These are phyloP conservation scores for Seriola aureovittata DNA, from an alignment of 2,113 vertebrate species.

Conservation along the genomic window DNA sequence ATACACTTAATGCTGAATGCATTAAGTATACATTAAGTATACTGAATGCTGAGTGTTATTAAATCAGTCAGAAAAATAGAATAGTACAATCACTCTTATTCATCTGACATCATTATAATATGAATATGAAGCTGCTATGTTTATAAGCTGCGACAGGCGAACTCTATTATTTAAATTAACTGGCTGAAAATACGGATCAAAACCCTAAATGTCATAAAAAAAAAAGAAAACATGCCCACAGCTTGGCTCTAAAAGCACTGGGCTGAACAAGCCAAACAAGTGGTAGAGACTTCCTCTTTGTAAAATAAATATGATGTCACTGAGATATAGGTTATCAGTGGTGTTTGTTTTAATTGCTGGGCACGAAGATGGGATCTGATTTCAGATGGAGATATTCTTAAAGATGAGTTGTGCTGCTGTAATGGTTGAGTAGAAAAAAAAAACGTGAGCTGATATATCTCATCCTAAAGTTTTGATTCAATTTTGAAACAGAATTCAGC, in stretches of 20 bases:
- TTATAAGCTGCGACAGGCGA: neutral
- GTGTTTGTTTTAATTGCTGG: conserved; percentile 72
- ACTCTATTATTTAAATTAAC: neutral
- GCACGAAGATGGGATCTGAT: conserved; percentile 66
- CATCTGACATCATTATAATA: neutral
- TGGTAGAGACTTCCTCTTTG: conserved; percentile 47
- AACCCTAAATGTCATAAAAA: neutral
- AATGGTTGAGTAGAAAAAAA: conserved; percentile 32
- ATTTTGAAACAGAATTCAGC: conserved; percentile 8
- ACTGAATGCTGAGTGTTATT: neutral
- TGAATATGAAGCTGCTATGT: neutral
- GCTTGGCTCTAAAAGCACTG: conserved; percentile 12
- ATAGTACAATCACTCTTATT: neutral
- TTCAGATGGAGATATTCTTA: conserved; percentile 51
- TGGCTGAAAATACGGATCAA: neutral
- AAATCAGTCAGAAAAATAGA: neutral
- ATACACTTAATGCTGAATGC: too few relatives aligned
- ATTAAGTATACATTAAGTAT: too few relatives aligned
- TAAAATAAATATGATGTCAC: conserved; percentile 78
- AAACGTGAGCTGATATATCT: conserved; percentile 18
- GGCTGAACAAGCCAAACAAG: conserved; percentile 51
- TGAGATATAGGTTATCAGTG: conserved; percentile 73
- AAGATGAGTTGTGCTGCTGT: conserved; percentile 30
- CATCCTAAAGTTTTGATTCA: conserved; percentile 34
- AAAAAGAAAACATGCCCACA: conserved; percentile 1